Conservation (phyloP, 2,113 vertebrate genomes). For the Gnathonemus echidnorhynchus region DNA sequence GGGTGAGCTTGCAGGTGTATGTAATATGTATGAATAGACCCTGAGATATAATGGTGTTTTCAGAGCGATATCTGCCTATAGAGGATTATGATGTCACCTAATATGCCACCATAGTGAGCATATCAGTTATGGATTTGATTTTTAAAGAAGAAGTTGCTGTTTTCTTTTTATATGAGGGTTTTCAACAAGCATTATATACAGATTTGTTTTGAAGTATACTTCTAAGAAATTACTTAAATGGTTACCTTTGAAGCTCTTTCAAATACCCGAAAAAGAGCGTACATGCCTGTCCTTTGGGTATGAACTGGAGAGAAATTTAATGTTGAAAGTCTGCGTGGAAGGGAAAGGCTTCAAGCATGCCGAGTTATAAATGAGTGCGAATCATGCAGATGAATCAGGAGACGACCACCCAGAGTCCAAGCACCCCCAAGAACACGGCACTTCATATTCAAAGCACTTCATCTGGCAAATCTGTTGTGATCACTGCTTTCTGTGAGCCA, state of each 20-base stretch:
- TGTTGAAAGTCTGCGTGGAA: background rate
- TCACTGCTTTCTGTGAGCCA: background rate
- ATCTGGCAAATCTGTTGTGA: background rate
- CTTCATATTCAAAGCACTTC: background rate
- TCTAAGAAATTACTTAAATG: constrained; percentile 1
- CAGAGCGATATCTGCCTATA: background rate
- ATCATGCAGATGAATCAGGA: background rate
- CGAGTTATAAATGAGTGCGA: background rate
- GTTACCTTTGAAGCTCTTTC: background rate
- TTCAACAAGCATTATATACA: background rate
- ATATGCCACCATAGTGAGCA: background rate
- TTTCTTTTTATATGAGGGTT: background rate
- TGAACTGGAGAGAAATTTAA: background rate
- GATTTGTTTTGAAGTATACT: background rate
- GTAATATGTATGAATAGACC: background rate
- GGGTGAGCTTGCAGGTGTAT: background rate
- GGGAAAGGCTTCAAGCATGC: background rate
- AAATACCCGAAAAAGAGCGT: background rate
- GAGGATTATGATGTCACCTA: background rate
- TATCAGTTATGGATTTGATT: background rate
- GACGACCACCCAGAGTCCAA: background rate
- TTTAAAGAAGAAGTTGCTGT: background rate
- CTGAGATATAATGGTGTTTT: background rate
- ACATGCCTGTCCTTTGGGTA: background rate
- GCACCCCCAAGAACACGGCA: background rate